These are phyloP conservation scores for Tenthredo livida DNA, from an alignment of 2,888 invertebrate genomes.

Conservation along the genomic window DNA sequence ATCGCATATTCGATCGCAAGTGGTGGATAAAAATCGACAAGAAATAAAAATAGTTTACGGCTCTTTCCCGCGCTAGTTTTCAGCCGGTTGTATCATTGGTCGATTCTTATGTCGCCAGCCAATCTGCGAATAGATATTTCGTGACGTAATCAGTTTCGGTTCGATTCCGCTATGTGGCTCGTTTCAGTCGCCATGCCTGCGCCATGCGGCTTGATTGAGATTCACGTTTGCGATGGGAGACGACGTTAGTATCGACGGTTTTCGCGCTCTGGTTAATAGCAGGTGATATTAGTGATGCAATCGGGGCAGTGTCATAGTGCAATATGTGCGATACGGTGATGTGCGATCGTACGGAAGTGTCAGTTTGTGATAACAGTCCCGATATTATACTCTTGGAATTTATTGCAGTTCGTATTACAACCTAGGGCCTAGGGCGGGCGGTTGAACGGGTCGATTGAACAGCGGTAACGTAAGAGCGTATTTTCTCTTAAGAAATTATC, in stretches of 20 bases:
- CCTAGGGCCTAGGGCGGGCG: not conserved
- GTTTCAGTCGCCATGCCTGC: conserved; percentile 45
- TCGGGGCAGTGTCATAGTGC: conserved; percentile 26
- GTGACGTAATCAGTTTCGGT: conserved; percentile 15
- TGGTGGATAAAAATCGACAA: not conserved
- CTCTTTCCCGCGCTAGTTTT: conserved; percentile 49
- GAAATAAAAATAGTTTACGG: not conserved
- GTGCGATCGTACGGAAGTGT: not conserved
- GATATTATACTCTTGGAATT: not conserved
- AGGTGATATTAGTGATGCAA: not conserved
- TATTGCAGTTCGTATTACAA: not conserved
- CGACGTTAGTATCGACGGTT: conserved; percentile 21
- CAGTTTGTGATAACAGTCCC: not conserved
- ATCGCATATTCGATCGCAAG: too few relatives aligned
- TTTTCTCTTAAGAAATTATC: not conserved
- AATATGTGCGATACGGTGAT: conserved; percentile 26
- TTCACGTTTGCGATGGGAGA: not conserved
- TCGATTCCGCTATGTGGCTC: conserved; percentile 1
- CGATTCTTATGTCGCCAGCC: conserved; percentile 19
- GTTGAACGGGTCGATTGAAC: not conserved
- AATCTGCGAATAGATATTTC: not conserved
- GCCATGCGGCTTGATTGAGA: conserved; percentile 44
- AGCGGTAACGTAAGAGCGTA: not conserved
- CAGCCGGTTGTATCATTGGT: not conserved
- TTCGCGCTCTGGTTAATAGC: not conserved